Evolutionary conservation across 2,888 invertebrate genomes (phyloP).

Genomic region (Epinotia ramella): DNA sequence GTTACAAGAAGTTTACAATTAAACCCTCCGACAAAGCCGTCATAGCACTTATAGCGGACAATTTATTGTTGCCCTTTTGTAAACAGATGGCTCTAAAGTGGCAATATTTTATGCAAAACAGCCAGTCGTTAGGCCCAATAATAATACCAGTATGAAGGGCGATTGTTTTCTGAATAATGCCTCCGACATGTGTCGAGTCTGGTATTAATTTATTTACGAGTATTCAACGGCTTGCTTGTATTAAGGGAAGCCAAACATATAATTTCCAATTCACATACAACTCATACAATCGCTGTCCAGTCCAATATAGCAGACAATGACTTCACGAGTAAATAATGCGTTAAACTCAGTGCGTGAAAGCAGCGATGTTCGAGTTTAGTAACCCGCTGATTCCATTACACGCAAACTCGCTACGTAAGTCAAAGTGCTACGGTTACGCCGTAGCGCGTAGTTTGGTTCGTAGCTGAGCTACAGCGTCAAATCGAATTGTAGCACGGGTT

Average conservation of each 20-base stretch:
- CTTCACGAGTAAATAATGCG: background rate
- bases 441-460: background rate
- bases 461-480: background rate
- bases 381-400: background rate
- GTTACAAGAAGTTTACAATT: slow-evolving; percentile 21
- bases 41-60: slow-evolving; percentile 11
- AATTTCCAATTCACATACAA: background rate
- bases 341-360: too few relatives aligned
- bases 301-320: background rate
- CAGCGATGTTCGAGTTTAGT: too few relatives aligned
- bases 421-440: background rate
- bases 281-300: background rate
- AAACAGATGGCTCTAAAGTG: slow-evolving; percentile 37
- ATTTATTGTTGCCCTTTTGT: slow-evolving; percentile 38
- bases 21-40: slow-evolving; percentile 5
- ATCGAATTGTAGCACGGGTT: background rate
- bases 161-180: slow-evolving; percentile 39
- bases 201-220: slow-evolving; percentile 7
- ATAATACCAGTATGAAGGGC: slow-evolving; percentile 17
- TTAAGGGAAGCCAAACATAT: background rate
- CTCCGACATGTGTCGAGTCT: slow-evolving; percentile 26
- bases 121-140: slow-evolving; percentile 28
- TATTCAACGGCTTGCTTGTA: slow-evolving; percentile 16
- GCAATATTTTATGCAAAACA: slow-evolving; percentile 44
- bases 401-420: background rate